phyloP scores from a whole-genome alignment of 2,888 invertebrate genomes.

The Pimpla rufipes region DNA sequence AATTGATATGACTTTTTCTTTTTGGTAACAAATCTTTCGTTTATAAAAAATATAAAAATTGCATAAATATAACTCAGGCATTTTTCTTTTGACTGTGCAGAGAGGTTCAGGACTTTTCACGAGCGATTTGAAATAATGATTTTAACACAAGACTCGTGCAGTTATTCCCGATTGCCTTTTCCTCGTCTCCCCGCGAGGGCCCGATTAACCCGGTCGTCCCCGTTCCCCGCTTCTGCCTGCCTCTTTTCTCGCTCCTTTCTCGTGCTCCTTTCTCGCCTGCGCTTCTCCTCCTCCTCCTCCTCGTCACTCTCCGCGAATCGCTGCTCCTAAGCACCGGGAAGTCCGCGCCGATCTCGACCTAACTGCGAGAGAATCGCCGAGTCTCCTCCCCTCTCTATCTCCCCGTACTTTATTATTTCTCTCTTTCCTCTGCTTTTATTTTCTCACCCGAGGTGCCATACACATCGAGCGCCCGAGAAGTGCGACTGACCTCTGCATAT shows the following conservation, averaged over 20 bases:
- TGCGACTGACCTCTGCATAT: constrained; percentile 42
- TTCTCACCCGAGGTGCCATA: constrained; percentile 17
- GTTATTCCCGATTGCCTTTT: constrained; percentile 24
- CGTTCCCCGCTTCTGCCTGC: constrained; percentile 41
- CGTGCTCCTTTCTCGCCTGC: constrained; percentile 11
- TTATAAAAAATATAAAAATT: too few species aligned
- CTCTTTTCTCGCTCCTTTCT: constrained; percentile 27
- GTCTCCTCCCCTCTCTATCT: constrained; percentile 23
- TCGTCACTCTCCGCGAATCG: constrained; percentile 59
- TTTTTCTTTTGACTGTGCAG: too few species aligned
- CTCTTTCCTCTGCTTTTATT: not conserved
- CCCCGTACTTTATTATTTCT: constrained; percentile 23
- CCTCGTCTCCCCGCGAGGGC: constrained; percentile 12
- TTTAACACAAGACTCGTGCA: constrained; percentile 21
- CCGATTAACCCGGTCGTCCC: constrained; percentile 1
- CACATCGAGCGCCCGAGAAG: constrained; percentile 21
- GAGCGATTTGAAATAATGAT: too few species aligned
- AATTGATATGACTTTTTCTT: too few species aligned
- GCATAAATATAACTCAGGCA: too few species aligned
- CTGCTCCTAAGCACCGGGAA: constrained; percentile 75
- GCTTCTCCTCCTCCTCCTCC: constrained; percentile 22
- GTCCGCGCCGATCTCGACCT: constrained; percentile 69
- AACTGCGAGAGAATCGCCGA: constrained; percentile 59
- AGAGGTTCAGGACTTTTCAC: too few species aligned
- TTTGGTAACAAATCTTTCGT: too few species aligned